Evolutionary conservation across 1,140 invertebrate genomes (phyloP), one percentile per base, ranked within the genome.

Genomic region (Campoletis sonorensis): DNA sequence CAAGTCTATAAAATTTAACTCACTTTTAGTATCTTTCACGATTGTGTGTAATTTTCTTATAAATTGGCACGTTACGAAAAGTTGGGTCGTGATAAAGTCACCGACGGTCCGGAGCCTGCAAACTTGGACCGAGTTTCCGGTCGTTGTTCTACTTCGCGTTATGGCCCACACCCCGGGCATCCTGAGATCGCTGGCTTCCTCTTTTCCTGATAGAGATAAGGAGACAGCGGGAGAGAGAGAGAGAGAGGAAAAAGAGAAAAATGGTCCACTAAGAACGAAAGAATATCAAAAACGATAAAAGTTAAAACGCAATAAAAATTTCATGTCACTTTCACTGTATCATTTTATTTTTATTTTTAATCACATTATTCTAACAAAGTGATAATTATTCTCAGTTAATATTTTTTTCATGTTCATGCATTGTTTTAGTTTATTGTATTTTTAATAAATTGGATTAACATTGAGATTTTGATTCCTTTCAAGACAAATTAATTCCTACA

Each of bases 61-160:
- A 77, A 77, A 58, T 54, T 67, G 61, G 61, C 61, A 67, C n/a
- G 15, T 16, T 27, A 33, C 54, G 54, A 37, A 54, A 58, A 54
- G 3, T 77, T 18, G 15, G 54, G 54, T 45, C 83, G 61, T 27
- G 61, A 27, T 67, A 27, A 67, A 67, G 23, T 67, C 21, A 67
- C 88, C 87, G 89, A 87, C 88, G 88, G 85, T 85, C 83, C 79
- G 89, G 87, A 88, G 88, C 89, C 88, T 84, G 83, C 84, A 79
- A 86, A 86, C 85, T 89, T 85, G 84, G 83, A 84, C 87, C 86
- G 76, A 76, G 81, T 68, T 54, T 83, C 80, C 84, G 89, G 89
- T 90, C 89, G 86, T 90, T 90, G 89, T 85, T 90, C 89, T 76
- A 90, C 86, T 90, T 90, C 85, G 45, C 58, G 79, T 16, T 79